Conservation (phyloP, 2,113 vertebrate genomes). For the Capreolus pygargus region DNA sequence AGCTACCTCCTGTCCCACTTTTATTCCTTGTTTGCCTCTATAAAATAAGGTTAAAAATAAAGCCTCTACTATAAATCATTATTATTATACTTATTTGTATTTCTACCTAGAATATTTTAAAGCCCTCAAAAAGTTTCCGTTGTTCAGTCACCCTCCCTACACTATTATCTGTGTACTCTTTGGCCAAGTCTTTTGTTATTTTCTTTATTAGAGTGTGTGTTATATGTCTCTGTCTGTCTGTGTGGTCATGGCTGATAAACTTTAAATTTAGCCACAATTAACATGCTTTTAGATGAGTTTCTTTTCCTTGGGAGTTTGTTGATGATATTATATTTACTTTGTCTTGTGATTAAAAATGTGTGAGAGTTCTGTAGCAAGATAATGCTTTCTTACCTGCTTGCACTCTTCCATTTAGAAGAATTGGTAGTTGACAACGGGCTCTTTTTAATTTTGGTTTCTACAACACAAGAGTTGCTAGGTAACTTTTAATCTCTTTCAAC, state of each 20-base stretch:
- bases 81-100: background rate
- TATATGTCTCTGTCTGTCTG: background rate
- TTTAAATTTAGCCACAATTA: background rate
- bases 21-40: background rate
- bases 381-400: background rate
- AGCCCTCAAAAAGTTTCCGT: background rate
- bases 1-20: background rate
- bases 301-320: background rate
- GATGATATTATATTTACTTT: background rate
- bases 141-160: background rate
- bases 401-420: background rate
- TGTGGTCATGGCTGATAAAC: background rate
- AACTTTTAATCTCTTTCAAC: constrained; percentile 37
- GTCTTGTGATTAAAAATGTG: background rate
- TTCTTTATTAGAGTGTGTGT: background rate
- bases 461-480: constrained; percentile 40
- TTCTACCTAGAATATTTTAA: background rate
- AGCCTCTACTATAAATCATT: background rate
- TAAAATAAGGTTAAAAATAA: background rate
- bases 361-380: background rate
- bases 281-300: background rate
- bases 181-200: background rate
- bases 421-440: background rate
- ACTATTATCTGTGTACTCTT: background rate
- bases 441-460: constrained; percentile 36